phyloP scores from a whole-genome alignment of 2,888 invertebrate species.

The Nemapogon koenigi region DNA sequence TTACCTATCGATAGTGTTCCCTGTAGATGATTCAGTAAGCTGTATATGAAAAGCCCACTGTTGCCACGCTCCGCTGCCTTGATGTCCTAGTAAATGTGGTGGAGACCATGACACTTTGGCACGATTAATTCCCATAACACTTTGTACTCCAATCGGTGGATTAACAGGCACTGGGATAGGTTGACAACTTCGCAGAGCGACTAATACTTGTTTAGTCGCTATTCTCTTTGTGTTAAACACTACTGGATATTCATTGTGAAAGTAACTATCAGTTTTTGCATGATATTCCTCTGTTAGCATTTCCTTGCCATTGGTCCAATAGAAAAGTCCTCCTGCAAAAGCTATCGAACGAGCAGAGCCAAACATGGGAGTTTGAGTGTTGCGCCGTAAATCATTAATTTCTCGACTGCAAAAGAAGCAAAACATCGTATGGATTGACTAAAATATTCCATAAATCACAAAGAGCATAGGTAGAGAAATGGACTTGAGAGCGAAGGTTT shows the following conservation, averaged over 20 bases:
- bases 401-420: slow-evolving; percentile 60
- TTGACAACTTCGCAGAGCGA: slow-evolving; percentile 73
- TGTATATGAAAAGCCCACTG: slow-evolving; percentile 83
- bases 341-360: slow-evolving; percentile 77
- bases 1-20: slow-evolving; percentile 40
- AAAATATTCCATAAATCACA: background rate
- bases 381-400: slow-evolving; percentile 72
- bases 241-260: slow-evolving; percentile 76
- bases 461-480: background rate
- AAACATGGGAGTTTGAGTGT: slow-evolving; percentile 79
- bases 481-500: background rate
- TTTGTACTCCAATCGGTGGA: slow-evolving; percentile 81
- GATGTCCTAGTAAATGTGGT: slow-evolving; percentile 77
- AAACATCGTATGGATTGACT: background rate
- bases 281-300: slow-evolving; percentile 83
- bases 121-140: slow-evolving; percentile 75
- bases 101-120: slow-evolving; percentile 84
- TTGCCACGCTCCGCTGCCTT: slow-evolving; percentile 72
- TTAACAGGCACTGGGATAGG: slow-evolving; percentile 81
- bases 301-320: slow-evolving; percentile 84
- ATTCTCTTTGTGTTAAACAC: slow-evolving; percentile 42
- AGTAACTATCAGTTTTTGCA: slow-evolving; percentile 70
- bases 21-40: slow-evolving; percentile 57
- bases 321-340: slow-evolving; percentile 78
- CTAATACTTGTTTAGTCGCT: slow-evolving; percentile 33